Percentiles rank a stretch among this genome's conserved stretches.
phyloP scores from a whole-genome alignment of 2,888 invertebrate species.

The Meteorus colon region DNA sequence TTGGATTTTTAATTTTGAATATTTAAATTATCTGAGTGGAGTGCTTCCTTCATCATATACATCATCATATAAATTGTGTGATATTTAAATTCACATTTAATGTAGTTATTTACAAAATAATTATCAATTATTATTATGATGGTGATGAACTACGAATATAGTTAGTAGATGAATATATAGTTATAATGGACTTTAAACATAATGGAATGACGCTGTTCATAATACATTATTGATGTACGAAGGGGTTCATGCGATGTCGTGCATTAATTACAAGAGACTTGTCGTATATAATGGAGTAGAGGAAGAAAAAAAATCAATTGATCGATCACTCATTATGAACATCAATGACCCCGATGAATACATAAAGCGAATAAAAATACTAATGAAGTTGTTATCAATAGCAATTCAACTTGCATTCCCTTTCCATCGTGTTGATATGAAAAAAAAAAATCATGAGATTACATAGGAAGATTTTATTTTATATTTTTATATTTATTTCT shows the following conservation, averaged over 20 bases:
- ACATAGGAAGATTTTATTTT: background rate
- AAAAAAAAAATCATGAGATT: background rate
- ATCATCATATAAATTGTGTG: background rate
- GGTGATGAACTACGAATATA: background rate
- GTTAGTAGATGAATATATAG: background rate
- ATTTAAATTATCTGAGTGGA: background rate
- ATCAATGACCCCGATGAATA: constrained; percentile 4
- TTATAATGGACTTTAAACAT: background rate
- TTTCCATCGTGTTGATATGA: background rate
- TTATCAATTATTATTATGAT: constrained; percentile 4
- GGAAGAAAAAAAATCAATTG: background rate
- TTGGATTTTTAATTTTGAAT: background rate
- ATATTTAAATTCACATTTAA: background rate
- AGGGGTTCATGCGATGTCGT: constrained; percentile 3
- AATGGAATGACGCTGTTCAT: constrained; percentile 1
- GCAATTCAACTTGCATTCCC: background rate
- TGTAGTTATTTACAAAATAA: background rate
- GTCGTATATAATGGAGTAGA: background rate
- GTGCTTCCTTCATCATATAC: no score
- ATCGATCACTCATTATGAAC: background rate
- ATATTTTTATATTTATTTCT: background rate
- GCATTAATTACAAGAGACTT: constrained; percentile 7
- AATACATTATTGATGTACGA: constrained; percentile 3
- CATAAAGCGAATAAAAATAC: background rate
- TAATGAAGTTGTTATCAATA: background rate